Conservation (phyloP, 2,888 invertebrate species). For the Lamproptera curius region DNA sequence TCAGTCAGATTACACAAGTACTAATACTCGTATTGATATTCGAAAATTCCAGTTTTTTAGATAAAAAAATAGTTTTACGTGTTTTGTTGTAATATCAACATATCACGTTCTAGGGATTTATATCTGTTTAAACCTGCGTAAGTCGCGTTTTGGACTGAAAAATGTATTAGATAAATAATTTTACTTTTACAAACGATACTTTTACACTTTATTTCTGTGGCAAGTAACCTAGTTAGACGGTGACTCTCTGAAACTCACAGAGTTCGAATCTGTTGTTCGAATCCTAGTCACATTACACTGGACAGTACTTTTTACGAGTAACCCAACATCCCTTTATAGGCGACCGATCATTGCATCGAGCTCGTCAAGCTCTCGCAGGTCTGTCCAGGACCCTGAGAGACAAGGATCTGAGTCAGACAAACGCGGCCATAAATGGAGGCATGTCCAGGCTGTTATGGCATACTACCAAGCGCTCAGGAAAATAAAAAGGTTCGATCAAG, state of each 20-base stretch:
- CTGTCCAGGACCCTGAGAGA: slow-evolving; percentile 63
- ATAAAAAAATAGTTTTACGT: too few species aligned
- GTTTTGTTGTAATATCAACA: too few species aligned
- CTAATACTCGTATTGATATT: neutral
- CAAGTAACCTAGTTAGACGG: too few species aligned
- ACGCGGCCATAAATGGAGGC: slow-evolving; percentile 88
- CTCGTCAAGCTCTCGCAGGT: slow-evolving; percentile 69
- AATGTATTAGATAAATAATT: too few species aligned
- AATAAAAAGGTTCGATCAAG: slow-evolving; percentile 88
- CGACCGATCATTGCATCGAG: slow-evolving; percentile 73
- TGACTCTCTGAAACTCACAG: slow-evolving; percentile 19
- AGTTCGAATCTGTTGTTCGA: too few species aligned
- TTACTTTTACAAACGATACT: too few species aligned
- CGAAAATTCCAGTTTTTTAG: neutral
- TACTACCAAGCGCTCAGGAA: slow-evolving; percentile 93
- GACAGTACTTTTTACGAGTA: slow-evolving; percentile 41
- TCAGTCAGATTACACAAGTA: neutral
- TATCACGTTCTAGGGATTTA: too few species aligned
- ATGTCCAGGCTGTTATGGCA: slow-evolving; percentile 92
- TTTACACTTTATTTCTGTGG: too few species aligned
- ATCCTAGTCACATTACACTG: too few species aligned
- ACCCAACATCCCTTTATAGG: slow-evolving; percentile 70
- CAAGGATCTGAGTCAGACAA: slow-evolving; percentile 64
- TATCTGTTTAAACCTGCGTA: too few species aligned
- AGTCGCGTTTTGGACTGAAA: too few species aligned